Conservation (phyloP, 2,797 vertebrate genomes). For the Tapirus indicus region DNA sequence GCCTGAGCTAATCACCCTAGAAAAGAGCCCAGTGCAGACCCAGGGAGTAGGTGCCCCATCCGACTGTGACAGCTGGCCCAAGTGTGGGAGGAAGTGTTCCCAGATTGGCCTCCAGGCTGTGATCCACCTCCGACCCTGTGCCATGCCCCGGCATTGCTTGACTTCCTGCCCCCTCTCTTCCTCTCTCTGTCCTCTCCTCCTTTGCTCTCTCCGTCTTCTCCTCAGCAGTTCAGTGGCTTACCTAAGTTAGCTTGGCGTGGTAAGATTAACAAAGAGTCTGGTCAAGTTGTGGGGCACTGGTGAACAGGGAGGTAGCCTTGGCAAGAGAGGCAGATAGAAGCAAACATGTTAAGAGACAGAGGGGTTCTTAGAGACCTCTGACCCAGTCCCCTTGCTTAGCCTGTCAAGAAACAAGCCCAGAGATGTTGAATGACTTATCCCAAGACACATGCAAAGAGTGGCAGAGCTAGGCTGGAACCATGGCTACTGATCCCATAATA, state of each 20-base stretch:
- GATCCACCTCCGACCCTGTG: accelerated
- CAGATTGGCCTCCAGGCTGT: background rate
- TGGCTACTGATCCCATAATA: background rate
- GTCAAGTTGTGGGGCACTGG: background rate
- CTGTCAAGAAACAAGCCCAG: background rate
- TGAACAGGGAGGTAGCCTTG: background rate
- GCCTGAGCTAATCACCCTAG: background rate
- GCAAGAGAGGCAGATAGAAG: background rate
- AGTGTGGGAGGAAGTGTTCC: background rate
- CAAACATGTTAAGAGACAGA: background rate
- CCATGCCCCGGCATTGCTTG: background rate
- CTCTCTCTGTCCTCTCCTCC: background rate
- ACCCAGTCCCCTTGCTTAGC: background rate
- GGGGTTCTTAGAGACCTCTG: background rate
- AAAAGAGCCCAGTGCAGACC: background rate
- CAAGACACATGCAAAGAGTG: background rate
- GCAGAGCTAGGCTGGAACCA: background rate
- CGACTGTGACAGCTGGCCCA: background rate
- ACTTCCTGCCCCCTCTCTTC: background rate
- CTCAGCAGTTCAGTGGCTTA: background rate
- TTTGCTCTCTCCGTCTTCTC: background rate
- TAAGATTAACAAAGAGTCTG: background rate
- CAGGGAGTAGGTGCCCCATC: background rate
- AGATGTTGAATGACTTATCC: background rate
- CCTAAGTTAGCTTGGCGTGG: background rate